Evolutionary conservation across 1,140 invertebrate genomes (phyloP), one percentile per base, ranked within the genome.

Genomic region (Danaus melanippus): DNA sequence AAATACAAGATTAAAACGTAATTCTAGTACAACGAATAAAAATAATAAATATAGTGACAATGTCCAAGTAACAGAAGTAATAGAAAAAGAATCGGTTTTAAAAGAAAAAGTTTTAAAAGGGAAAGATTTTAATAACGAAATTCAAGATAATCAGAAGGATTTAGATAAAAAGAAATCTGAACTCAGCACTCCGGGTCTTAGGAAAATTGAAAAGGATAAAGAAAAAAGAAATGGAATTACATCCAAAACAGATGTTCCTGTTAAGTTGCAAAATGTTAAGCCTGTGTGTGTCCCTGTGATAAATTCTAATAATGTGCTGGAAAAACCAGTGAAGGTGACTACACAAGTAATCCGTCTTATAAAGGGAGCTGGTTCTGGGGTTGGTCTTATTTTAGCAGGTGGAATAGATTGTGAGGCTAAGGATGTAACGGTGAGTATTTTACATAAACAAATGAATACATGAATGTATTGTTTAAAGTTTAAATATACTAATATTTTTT

Each of bases 341-440:
- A 79, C 75, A 39, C 69, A 78, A 53, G 72, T 66, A 42, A 76
- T 86, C 55, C 71, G 72, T 42, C 69, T 87, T 12, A 74, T 74
- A 53, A 73, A 76, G 54, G 82, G 79, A n/a, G 87, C 90, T 8
- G 92, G 91, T 21, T 91, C 93, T 8, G 94, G 93, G 70, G 92
- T 97, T 43, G 96, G 96, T 10, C 93, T 97, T 46, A 96, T 94
- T 7, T 81, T 97, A 48, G 95, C 95, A 44, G 95, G 95, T 45
- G 95, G 96, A 6, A 91, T 92, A 6, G 95, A 97, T 74, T 96
- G 95, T 79, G 95, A 97, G 87, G 91, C 92, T 60, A 97, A 96
- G 84, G 94, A 96, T 85, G 96, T 97, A 48, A 96, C 94, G 58
- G 94, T 95, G 83, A 88, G 90, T 79, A 65, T 32, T 32, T 32